Evolutionary conservation across 2,888 invertebrate genomes (phyloP), one percentile per base, ranked within the genome.

Genomic region (Rhagophthalmus giganteus): DNA sequence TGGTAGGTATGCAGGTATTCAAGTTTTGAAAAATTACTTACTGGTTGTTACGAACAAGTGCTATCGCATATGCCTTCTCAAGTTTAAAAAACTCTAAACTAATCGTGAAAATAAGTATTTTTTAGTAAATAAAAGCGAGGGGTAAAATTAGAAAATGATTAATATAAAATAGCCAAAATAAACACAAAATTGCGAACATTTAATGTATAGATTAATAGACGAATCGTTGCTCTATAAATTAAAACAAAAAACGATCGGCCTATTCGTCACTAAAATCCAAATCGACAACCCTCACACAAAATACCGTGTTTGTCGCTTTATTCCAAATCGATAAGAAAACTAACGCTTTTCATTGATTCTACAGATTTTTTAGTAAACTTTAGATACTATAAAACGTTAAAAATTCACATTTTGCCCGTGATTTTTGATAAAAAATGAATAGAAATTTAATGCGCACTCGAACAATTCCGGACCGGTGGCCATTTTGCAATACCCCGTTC

Each of bases 401-500:
- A 55, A 55, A 24, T 44, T 12, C 12, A 30, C 15, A 47, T 26
- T 48, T 51, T 51, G 12, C 7, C 8, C 12, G 14, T 10, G 11
- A 15, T 39, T 30, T 31, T 10, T 16, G 6, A 8, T 32, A 37
- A 54, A 54, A 46, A 53, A 28, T 25, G n/a, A 33, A 38, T 44
- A 47, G 46, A 46, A 41, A 48, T 45, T 32, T 42, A 62, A 61
- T 63, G 63, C 65, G 63, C 65, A 66, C 57, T 39, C 57, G 60
- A 57, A 64, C 27, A 46, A 25, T 35, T 52, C 39, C 37, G 41
- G 47, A 40, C 64, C 62, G 64, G 70, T 70, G 65, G 71, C 72
- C 73, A 73, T 73, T 71, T 73, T 73, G 69, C 66, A 59, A 58
- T 59, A 61, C 61, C 67, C 66, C 66, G 61, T 62, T 58, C 63